Percentiles rank a stretch among this genome's conserved stretches.
These are phyloP conservation scores for Danio tinwini DNA, from an alignment of 2,797 vertebrate species.

Conservation along the genomic window DNA sequence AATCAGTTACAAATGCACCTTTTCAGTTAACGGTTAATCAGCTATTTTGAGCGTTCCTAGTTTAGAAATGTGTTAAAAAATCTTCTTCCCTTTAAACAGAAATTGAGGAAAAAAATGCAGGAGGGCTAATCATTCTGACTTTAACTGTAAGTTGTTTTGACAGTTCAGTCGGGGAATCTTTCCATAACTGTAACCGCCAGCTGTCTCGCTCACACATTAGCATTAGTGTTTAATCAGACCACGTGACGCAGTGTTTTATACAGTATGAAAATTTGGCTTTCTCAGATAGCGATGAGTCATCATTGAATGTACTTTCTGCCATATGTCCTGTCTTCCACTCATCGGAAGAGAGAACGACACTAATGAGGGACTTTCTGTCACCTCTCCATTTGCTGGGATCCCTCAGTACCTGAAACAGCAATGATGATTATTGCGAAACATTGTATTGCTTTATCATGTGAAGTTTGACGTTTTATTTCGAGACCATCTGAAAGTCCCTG, in stretches of 20 bases:
- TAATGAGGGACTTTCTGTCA: constrained; percentile 39
- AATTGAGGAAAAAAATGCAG: no score
- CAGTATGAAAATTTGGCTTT: not conserved
- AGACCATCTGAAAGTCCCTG: not conserved
- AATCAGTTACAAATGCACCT: no score
- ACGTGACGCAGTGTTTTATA: constrained; percentile 1
- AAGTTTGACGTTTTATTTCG: constrained; percentile 21
- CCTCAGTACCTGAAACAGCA: not conserved
- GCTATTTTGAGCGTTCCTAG: no score
- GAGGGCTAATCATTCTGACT: no score
- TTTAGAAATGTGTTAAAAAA: no score
- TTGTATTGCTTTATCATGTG: constrained; percentile 7
- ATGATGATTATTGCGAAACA: constrained; percentile 4
- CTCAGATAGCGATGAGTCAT: constrained; percentile 42
- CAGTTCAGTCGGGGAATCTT: constrained; percentile 13
- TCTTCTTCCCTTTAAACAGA: no score
- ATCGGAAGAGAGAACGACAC: constrained; percentile 32
- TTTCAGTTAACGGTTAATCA: no score
- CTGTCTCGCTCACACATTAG: constrained; percentile 18
- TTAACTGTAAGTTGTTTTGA: constrained; percentile 10
- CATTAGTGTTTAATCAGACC: constrained; percentile 28
- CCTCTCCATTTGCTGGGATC: constrained; percentile 3
- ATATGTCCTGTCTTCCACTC: constrained; percentile 35
- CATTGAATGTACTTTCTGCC: constrained; percentile 25
- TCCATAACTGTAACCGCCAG: not conserved